Base-by-base conservation (phyloP, 2,113 vertebrate species). In the Gavia stellata region DNA sequence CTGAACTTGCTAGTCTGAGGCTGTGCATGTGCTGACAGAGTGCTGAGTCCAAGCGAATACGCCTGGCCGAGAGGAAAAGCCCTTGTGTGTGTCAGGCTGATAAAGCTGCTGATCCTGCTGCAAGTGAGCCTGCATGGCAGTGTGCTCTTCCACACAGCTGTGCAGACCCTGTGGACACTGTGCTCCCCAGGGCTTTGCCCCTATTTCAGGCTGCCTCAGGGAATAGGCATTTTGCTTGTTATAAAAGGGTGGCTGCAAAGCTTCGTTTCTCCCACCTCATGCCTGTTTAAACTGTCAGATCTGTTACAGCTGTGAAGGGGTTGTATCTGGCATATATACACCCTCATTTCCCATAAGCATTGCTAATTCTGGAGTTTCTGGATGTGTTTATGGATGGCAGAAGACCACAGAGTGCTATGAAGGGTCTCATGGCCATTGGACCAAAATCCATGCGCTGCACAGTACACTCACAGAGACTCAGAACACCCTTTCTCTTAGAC, bases 101-200 rank as follows among this genome's bases (percentile, higher is more conserved):
- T 96, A 97, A 97, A 96, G 82, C 87, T 68, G 21, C 84, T 72
- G 73, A 87, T 90, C 87, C 61, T 56, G 65, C 70, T 89, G 73
- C 73, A 63, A 50, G 72, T 16, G 50, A 36, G 70, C 25, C 81
- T 91, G 63, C 56, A 33, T 33, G 73, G 83, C 81, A 87, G 33
- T 1, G 4, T 50, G 50, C 33, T 92, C 29, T 70, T 45, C 42
- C 61, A n/a, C 1, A 0, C 0, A 2, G 44, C 72, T 5, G 6
- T 18, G 34, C 14, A 42, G 55, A 6, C 52, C 29, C 74, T 44
- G 19, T 10, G 21, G 21, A 14, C 52, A 20, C 11, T 18, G 26
- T 10, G 13, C 10, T 85, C 10, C 17, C 4, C 17, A 59, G 78
- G n/a, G 59, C 34, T 81, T 38, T 77, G 72, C 19, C 40, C 19